Percentiles rank a stretch among this genome's conserved stretches.
Conservation (phyloP, 2,113 vertebrate species). For the Porphyrio hochstetteri region DNA sequence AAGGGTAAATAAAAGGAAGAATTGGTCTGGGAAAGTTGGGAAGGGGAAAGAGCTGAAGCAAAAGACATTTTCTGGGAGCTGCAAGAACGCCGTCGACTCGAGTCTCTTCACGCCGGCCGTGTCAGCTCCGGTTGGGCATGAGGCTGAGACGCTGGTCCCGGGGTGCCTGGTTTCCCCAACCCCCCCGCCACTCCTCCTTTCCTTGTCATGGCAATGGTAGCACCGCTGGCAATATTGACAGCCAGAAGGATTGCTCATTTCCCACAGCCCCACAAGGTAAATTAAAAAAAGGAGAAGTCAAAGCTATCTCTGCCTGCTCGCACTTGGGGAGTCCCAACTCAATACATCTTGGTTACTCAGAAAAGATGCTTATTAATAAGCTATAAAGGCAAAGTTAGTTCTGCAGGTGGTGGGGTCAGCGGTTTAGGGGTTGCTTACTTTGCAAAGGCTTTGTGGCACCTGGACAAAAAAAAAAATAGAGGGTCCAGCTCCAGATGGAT, state of each 20-base stretch:
- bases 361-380: slow-evolving; percentile 79
- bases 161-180: slow-evolving; percentile 41
- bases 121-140: neutral
- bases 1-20: neutral
- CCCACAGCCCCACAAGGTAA: slow-evolving; percentile 77
- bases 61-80: neutral
- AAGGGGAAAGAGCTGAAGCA: neutral
- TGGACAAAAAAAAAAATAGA: neutral
- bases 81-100: neutral
- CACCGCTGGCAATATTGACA: slow-evolving; percentile 70
- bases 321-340: slow-evolving; percentile 76
- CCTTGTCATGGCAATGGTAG: slow-evolving; percentile 22
- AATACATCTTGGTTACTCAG: slow-evolving; percentile 77
- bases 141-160: neutral
- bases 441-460: neutral
- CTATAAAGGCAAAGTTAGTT: slow-evolving; percentile 63
- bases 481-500: neutral
- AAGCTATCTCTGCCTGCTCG: slow-evolving; percentile 76
- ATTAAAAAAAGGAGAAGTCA: slow-evolving; percentile 81
- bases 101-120: neutral
- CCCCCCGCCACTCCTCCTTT: neutral
- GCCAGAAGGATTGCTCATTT: slow-evolving; percentile 75
- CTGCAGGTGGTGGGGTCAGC: slow-evolving; percentile 17
- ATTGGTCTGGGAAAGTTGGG: neutral
- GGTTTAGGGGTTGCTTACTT: slow-evolving; percentile 27